Evolutionary conservation across 2,888 invertebrate genomes (phyloP).

Genomic region (Scaeva pyrastri): DNA sequence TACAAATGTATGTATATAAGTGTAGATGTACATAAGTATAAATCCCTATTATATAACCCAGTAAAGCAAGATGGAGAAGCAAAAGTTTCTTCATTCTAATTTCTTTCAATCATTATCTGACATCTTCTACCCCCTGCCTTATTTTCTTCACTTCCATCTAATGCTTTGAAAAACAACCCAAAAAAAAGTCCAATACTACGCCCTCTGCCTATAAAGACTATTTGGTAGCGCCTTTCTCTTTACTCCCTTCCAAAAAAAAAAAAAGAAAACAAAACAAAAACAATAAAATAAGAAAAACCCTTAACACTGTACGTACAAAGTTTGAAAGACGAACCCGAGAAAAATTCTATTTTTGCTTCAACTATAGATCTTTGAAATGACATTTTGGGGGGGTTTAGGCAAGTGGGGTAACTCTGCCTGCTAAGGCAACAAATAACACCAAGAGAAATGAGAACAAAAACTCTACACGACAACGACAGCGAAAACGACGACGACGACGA

Average conservation of each 20-base stretch:
- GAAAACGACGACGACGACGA: conserved; percentile 38
- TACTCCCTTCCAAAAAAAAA: conserved; percentile 5
- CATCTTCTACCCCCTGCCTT: conserved; percentile 27
- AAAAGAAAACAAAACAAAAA: conserved; percentile 23
- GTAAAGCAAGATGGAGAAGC: conserved; percentile 58
- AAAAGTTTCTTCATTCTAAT: conserved; percentile 68
- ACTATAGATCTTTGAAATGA: conserved; percentile 58
- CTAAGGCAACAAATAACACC: conserved; percentile 44
- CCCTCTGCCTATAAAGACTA: conserved; percentile 60
- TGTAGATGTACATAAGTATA: neutral
- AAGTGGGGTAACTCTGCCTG: neutral
- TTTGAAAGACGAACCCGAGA: conserved; percentile 36
- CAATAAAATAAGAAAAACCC: conserved; percentile 21
- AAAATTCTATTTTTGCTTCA: conserved; percentile 68
- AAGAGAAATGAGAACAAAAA: conserved; percentile 64
- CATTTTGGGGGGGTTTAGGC: conserved; percentile 37
- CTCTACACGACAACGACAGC: conserved; percentile 39
- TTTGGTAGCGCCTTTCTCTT: conserved; percentile 33
- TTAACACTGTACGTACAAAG: conserved; percentile 26
- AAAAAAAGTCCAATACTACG: conserved; percentile 49
- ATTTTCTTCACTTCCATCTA: neutral
- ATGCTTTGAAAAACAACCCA: conserved; percentile 18
- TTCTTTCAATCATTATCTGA: conserved; percentile 71
- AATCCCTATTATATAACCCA: conserved; percentile 61
- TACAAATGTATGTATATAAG: neutral